Conservation (phyloP, 2,888 invertebrate genomes). For the Onchidella celtica region DNA sequence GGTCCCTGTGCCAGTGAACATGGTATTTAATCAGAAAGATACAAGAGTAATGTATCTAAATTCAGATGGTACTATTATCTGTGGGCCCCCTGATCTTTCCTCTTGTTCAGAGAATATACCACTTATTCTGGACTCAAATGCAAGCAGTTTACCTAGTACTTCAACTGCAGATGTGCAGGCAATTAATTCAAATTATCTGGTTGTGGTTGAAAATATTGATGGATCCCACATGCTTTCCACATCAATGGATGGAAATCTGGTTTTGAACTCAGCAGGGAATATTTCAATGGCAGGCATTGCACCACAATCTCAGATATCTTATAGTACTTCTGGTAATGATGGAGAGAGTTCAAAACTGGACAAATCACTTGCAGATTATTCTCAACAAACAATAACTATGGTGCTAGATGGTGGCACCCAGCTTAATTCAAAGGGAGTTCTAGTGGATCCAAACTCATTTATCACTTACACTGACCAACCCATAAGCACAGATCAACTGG, state of each 20-base stretch:
- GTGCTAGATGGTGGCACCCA: conserved; percentile 10
- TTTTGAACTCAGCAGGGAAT: conserved; percentile 9
- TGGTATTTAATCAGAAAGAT: conserved; percentile 6
- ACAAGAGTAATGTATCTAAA: conserved; percentile 30
- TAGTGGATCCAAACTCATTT: conserved; percentile 30
- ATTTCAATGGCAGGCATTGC: conserved; percentile 8
- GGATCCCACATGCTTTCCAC: conserved; percentile 32
- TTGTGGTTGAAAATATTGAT: conserved; percentile 34
- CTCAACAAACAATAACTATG: conserved; percentile 27
- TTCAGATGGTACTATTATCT: conserved; percentile 13
- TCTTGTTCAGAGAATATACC: conserved; percentile 10
- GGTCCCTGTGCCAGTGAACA: no score
- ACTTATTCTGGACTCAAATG: background rate
- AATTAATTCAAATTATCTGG: conserved; percentile 28
- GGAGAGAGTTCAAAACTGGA: background rate
- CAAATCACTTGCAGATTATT: background rate
- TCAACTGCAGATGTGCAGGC: conserved; percentile 2
- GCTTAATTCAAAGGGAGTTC: conserved; percentile 10
- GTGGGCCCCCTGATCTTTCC: conserved; percentile 16
- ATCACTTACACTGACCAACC: conserved; percentile 21
- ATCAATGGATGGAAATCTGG: conserved; percentile 18
- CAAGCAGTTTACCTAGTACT: background rate
- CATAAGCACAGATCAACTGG: background rate
- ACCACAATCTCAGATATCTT: conserved; percentile 22
- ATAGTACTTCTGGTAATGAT: conserved; percentile 1